Conservation (phyloP, 1,140 invertebrate genomes). For the Calosoma granatense region DNA sequence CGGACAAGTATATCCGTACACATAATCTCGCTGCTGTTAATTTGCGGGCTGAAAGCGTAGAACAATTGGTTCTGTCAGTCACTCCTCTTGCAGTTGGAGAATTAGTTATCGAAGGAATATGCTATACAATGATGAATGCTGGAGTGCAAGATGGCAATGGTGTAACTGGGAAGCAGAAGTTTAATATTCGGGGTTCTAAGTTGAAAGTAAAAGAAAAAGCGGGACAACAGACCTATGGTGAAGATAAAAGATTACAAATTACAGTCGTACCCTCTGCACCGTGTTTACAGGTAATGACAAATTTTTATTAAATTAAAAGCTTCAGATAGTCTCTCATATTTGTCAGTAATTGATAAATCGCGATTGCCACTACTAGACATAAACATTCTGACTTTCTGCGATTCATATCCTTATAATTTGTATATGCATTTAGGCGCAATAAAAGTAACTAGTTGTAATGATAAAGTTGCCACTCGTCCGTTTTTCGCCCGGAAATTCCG, state of each 20-base stretch:
- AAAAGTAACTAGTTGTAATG: too few species aligned
- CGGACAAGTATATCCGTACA: neutral
- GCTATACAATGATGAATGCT: conserved; percentile 33
- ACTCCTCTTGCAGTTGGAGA: conserved; percentile 37
- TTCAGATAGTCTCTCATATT: too few species aligned
- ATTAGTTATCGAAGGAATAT: conserved; percentile 34
- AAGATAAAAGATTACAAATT: conserved; percentile 51
- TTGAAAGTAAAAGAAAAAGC: conserved; percentile 38
- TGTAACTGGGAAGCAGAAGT: conserved; percentile 52
- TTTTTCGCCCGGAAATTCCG: too few species aligned
- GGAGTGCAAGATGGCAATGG: conserved; percentile 29
- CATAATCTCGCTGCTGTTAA: conserved; percentile 32
- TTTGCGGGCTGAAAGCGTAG: conserved; percentile 27
- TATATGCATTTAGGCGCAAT: too few species aligned
- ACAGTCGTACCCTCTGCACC: conserved; percentile 57
- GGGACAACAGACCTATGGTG: conserved; percentile 34
- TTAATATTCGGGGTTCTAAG: conserved; percentile 41
- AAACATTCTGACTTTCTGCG: too few species aligned
- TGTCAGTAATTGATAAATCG: too few species aligned
- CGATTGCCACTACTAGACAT: too few species aligned
- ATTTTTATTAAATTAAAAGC: conserved; percentile 9
- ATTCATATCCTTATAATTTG: too few species aligned
- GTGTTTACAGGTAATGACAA: conserved; percentile 51
- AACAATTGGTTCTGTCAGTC: conserved; percentile 34
- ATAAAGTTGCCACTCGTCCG: too few species aligned